Conservation (phyloP, 2,113 vertebrate species). For the Tiliqua scincoides region DNA sequence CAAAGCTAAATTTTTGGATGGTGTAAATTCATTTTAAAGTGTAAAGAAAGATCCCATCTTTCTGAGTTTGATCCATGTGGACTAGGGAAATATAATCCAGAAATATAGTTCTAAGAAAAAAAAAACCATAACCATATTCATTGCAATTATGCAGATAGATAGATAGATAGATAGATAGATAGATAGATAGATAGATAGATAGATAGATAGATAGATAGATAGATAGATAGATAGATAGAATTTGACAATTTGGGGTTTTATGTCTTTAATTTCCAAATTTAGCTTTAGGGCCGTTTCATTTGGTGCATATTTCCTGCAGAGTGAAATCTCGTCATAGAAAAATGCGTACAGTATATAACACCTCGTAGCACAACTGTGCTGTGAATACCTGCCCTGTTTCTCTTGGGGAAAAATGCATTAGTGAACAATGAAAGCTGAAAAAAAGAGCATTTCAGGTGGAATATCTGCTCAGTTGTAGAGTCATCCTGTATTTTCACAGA, state of each 20-base stretch:
- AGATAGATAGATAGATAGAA: too few species aligned
- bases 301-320: neutral
- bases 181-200: too few species aligned
- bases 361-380: too few species aligned
- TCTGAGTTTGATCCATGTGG: neutral
- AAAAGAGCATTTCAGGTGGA: neutral
- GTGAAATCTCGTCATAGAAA: neutral
- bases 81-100: neutral
- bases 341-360: neutral
- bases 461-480: neutral
- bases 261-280: neutral
- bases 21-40: neutral
- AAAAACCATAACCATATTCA: neutral
- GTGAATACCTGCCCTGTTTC: neutral
- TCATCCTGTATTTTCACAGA: neutral
- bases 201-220: too few species aligned
- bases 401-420: neutral
- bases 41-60: neutral
- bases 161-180: too few species aligned
- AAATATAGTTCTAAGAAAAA: neutral
- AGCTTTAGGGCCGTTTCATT: neutral
- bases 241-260: too few species aligned
- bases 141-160: neutral
- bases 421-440: neutral
- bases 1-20: neutral